Conservation (phyloP, 2,797 vertebrate species). For the Leptatherina wallacei region DNA sequence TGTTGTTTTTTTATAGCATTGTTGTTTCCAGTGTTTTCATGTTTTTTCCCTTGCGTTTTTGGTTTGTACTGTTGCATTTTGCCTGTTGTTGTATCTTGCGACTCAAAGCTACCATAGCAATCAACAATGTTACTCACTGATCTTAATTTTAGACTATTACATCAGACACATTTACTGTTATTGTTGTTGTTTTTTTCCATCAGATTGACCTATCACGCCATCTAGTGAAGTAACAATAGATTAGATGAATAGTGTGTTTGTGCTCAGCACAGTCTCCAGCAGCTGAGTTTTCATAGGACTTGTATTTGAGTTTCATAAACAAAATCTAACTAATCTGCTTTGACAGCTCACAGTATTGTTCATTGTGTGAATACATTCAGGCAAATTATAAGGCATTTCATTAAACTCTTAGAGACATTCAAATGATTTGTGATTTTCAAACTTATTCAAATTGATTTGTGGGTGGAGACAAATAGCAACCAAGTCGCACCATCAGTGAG, state of each 20-base stretch:
- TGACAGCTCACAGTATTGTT: conserved; percentile 23
- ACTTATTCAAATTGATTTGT: too few relatives aligned
- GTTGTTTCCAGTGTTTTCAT: neutral
- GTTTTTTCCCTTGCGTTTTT: neutral
- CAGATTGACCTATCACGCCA: neutral
- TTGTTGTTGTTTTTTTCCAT: neutral
- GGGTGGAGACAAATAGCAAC: too few relatives aligned
- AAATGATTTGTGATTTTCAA: neutral
- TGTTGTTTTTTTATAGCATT: neutral
- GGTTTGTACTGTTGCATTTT: neutral
- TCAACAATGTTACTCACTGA: neutral
- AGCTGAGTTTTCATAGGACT: conserved; percentile 4
- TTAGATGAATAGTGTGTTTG: neutral
- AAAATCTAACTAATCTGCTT: conserved; percentile 4
- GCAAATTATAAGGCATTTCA: neutral
- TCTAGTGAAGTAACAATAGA: neutral
- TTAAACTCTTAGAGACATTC: neutral
- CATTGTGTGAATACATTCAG: neutral
- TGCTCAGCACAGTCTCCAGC: neutral
- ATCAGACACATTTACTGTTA: neutral
- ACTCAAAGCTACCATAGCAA: too few relatives aligned
- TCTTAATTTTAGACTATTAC: neutral
- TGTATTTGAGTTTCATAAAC: conserved; percentile 1
- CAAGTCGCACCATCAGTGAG: neutral
- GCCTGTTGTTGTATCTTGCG: neutral